phyloP scores from a whole-genome alignment of 2,797 vertebrate species.

The Mallotus villosus region DNA sequence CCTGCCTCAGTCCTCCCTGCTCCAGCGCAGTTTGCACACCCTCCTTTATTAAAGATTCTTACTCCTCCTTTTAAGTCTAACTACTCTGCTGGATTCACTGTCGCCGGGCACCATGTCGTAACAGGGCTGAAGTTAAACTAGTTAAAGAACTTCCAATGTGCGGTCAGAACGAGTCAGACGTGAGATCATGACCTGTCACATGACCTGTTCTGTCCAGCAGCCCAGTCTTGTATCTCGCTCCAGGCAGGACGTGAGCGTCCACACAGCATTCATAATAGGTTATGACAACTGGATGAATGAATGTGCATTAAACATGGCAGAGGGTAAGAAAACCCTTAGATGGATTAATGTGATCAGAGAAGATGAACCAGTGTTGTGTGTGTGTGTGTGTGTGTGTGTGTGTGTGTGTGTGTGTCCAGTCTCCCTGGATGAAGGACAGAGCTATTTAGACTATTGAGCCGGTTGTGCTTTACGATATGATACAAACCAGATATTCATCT shows the following conservation, averaged over 20 bases:
- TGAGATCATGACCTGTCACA: too few species aligned
- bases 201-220: too few species aligned
- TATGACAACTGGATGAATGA: constrained; percentile 37
- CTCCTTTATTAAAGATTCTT: too few species aligned
- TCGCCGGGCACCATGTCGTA: too few species aligned
- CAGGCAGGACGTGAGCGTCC: constrained; percentile 38
- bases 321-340: background rate
- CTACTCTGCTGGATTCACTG: too few species aligned
- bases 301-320: constrained; percentile 14
- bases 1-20: too few species aligned
- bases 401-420: background rate
- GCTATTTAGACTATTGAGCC: background rate
- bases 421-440: background rate
- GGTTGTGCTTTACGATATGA: background rate
- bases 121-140: too few species aligned
- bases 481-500: background rate
- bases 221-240: background rate
- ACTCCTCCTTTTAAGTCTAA: too few species aligned
- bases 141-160: too few species aligned
- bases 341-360: background rate
- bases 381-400: constrained; percentile 4
- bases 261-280: constrained; percentile 22
- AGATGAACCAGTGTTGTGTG: background rate
- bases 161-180: too few species aligned
- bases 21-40: too few species aligned